Base-by-base conservation (phyloP, 2,113 vertebrate genomes). In the Elachura formosa region DNA sequence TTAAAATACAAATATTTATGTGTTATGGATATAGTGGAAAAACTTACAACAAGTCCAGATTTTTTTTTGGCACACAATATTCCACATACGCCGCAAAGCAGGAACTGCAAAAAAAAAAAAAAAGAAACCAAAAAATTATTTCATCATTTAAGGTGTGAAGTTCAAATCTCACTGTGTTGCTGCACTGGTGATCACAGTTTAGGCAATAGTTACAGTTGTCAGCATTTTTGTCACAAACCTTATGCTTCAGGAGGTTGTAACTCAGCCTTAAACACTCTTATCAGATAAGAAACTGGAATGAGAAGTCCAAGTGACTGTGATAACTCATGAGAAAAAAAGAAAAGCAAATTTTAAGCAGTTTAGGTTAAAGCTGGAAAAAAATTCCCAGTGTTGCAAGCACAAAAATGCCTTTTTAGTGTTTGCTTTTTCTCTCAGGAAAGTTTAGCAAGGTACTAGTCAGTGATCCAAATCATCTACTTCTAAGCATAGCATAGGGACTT, bases 41-140 rank as follows among this genome's bases (percentile, higher is more conserved):
- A 96, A 99, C 99, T 99, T 98, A 99, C 99, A 38, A 99, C 98
- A 90, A 99, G 99, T 96, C 99, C 99, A 33, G 99, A 99, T 95
- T 99, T 99, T 96, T 99, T 99, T 97, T 98, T 99, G 91, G 99
- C 99, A 25, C 99, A 99, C 91, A 99, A 83, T 96, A 99, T 98
- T 96, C 99, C 99, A 91, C 99, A 99, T 95, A 99, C 97, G 76
- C 99, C 99, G 90, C 99, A 99, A 91, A 99, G 97, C 62, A 99
- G 98, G 96, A 99, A 99, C 99, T 99, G 97, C 23, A 97, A 97
- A 75, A 76, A 64, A 77, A 45, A 41, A 19, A 52, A 52, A 52
- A 29, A 61, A 40, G 23, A 69, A 67, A 58, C 1, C 15, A 61
- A 61, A 29, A n/a, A 84, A 58, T 94, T 90, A 94, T 71, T 94